Base-by-base conservation (phyloP, 2,113 vertebrate genomes). In the Martes martes region DNA sequence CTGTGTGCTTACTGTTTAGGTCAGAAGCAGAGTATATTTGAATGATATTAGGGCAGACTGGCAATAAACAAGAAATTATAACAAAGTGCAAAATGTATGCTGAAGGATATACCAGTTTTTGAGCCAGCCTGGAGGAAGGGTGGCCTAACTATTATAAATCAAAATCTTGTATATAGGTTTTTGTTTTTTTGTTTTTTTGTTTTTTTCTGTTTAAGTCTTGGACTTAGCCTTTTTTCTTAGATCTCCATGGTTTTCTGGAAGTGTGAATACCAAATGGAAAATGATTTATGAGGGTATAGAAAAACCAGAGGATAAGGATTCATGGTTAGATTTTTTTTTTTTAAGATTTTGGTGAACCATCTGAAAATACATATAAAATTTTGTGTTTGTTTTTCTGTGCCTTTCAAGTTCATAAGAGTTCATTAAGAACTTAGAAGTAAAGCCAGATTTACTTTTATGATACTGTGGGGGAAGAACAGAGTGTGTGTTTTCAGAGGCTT, bases 361-460 rank as follows among this genome's bases (percentile, higher is more conserved):
- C 42, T 69, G 69, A 91, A 96, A 93, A 61, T 13, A 36, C 6
- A 59, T 89, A n/a, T 1, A 89, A n/a, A 90, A 69, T 8, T 57
- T n/a, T 89, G 2, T 85, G 7, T 85, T 63, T 89, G 8, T 50
- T 92, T 94, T 90, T 80, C 39, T 81, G 2, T 79, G 23, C 23
- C 45, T 97, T 93, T 95, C 7, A 81, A 78, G 26, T 91, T 96
- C 2, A 59, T 26, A 89, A 95, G 21, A 97, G 28, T 89, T 91
- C 90, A 36, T 94, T 76, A 89, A 78, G 61, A 84, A 94, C 28
- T 59, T 92, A 4, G 36, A 74, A 82, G 28, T 93, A 81, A 65
- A 59, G 28, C n/a, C 33, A 91, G 1, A 82, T 86, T 91, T 89
- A 84, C 47, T 59, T 79, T 47, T 76, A 45, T 36, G 19, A 24